Conservation (phyloP, 2,797 vertebrate species). For the Pyrocephalus nanus region DNA sequence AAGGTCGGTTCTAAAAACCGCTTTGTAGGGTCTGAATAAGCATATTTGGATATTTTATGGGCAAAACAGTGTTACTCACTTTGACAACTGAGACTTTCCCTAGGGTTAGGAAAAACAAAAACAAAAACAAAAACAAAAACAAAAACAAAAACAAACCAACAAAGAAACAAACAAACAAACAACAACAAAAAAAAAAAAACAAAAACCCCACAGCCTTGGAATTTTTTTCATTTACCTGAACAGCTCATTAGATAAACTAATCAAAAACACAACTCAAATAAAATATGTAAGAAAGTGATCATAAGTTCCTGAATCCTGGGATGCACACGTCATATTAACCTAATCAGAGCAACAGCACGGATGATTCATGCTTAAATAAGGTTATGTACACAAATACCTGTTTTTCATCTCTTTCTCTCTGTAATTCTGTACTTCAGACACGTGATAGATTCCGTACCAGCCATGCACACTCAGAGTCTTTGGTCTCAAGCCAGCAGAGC, state of each 20-base stretch:
- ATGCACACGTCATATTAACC: neutral
- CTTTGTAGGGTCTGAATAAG: neutral
- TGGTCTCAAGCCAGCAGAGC: neutral
- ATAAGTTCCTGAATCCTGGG: neutral
- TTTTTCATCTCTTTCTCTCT: neutral
- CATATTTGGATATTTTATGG: neutral
- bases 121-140: neutral
- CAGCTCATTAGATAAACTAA: neutral
- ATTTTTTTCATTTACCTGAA: neutral
- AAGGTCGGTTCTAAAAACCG: neutral
- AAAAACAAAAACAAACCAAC: neutral
- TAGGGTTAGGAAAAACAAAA: neutral
- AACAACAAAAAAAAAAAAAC: no score
- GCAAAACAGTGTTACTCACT: neutral
- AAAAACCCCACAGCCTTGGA: neutral
- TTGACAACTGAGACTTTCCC: neutral
- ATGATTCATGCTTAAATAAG: neutral
- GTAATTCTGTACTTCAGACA: no score
- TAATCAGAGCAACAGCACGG: neutral
- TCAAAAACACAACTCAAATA: neutral
- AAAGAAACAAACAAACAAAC: neutral
- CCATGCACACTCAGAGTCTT: neutral
- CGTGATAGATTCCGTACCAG: fast-evolving
- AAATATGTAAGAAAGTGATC: neutral
- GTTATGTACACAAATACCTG: neutral